Base-by-base conservation (phyloP, 1,140 invertebrate genomes). In the Augochlora pura region DNA sequence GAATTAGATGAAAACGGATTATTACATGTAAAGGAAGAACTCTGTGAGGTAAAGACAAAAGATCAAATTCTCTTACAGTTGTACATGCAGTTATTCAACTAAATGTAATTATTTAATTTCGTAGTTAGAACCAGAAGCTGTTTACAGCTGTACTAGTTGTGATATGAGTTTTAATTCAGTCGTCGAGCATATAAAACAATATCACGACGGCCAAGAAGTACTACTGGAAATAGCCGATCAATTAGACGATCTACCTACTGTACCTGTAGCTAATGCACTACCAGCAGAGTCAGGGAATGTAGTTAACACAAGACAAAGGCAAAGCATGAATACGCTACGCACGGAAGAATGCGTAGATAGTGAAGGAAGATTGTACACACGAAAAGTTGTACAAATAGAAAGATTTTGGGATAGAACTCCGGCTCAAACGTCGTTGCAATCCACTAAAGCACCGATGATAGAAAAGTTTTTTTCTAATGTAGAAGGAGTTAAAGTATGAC, bases 121-220 rank as follows among this genome's bases (percentile, higher is more conserved):
- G 38, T n/a, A 89, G 87, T 66, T 87, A 27, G 90, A 93, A 57
- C 72, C 88, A 8, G 85, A 90, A 27, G 94, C 94, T 78, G 88
- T 94, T 18, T 96, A 95, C 83, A 94, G 92, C 73, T 96, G 95
- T 82, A 95, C 94, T 77, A 94, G 93, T 66, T 96, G 95, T 88
- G 93, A 94, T 5, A 93, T 95, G 42, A 94, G 94, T 78, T 96
- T 96, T 81, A 92, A 93, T 78, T 95, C 94, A 6, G 94, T 96
- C 14, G 85, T 95, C 54, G 95, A 95, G 6, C 95, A 96, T 81
- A 94, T 96, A 80, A 93, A 94, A 74, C 92, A 94, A 80, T 95
- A 94, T 87, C 95, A 96, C 76, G 94, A 94, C 88, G 94, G 95
- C 64, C 94, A 96, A 88, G 94, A 96, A 90, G 95, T 96, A 66